phyloP scores from a whole-genome alignment of 2,113 vertebrate genomes.

The western clawed frog (Xenopus tropicalis) region UCB_Xtro_10.0 CM004448.2:77711501-77712000 shows the following conservation, averaged over 20 bases:
- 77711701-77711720: neutral
- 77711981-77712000: neutral
- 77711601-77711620: too few species aligned
- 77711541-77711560: too few species aligned
- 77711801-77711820: slow-evolving; percentile 1
- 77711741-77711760: neutral
- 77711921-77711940: slow-evolving; percentile 1
- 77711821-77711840: slow-evolving; percentile 11
- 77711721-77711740: neutral
- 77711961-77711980: neutral
- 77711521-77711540: too few species aligned
- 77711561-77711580: too few species aligned
- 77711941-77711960: neutral
- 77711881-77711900: neutral
- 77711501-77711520: too few species aligned
- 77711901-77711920: neutral
- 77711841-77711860: slow-evolving; percentile 10
- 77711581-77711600: too few species aligned
- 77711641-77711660: too few species aligned
- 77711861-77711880: neutral
- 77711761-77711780: too few species aligned
- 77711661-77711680: too few species aligned
- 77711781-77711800: slow-evolving; percentile 1
- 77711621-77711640: too few species aligned
- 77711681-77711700: neutral